Conservation (phyloP, 2,113 vertebrate species). For the Aviceda subcristata region DNA sequence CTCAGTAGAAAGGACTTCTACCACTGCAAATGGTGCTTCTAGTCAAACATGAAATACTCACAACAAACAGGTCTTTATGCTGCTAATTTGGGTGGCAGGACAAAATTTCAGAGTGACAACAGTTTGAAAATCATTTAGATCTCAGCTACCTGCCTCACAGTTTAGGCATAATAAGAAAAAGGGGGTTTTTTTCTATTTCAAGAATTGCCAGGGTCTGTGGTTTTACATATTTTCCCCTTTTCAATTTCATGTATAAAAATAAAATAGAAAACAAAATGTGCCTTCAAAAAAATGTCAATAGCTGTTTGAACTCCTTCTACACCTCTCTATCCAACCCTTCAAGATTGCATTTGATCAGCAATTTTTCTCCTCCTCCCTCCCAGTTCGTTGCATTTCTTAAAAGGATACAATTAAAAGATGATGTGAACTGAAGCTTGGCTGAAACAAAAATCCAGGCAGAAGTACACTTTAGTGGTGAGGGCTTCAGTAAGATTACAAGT, state of each 20-base stretch:
- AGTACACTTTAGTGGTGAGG: not conserved
- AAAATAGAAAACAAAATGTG: not conserved
- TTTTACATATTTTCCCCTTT: not conserved
- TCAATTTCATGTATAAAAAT: not conserved
- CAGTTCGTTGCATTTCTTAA: not conserved
- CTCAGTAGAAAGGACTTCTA: not conserved
- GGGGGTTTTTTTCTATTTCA: fast-evolving
- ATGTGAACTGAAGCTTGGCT: not conserved
- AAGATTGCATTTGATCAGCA: not conserved
- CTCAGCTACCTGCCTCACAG: not conserved
- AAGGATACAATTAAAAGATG: not conserved
- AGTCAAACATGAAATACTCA: not conserved
- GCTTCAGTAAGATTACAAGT: not conserved
- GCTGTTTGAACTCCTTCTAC: not conserved
- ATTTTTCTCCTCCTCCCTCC: not conserved
- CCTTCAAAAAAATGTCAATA: not conserved
- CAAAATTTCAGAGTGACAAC: not conserved
- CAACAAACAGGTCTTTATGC: not conserved
- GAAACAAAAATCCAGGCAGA: not conserved
- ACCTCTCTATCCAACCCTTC: not conserved
- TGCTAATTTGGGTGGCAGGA: not conserved
- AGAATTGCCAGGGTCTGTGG: not conserved
- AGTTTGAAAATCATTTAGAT: not conserved
- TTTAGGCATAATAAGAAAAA: not conserved
- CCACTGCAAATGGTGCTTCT: not conserved